These are phyloP conservation scores for Myiopsitta monachus DNA, from an alignment of 2,113 vertebrate species.

Conservation along the genomic window DNA sequence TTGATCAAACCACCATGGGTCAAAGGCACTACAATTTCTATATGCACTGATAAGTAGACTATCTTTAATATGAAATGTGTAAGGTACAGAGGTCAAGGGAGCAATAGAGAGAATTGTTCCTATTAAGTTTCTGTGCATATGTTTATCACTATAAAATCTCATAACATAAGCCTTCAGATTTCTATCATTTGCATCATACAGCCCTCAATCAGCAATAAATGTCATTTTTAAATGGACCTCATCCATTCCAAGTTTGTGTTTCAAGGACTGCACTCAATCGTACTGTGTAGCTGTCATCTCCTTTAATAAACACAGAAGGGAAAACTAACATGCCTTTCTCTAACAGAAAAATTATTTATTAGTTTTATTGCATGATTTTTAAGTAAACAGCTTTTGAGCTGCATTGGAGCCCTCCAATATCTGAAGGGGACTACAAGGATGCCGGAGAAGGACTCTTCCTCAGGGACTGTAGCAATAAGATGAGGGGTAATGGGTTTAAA, in stretches of 20 bases:
- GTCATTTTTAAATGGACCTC: not conserved
- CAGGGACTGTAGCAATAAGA: not conserved
- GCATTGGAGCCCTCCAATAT: not conserved
- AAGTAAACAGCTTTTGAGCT: not conserved
- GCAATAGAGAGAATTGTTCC: not conserved
- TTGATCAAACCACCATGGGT: not conserved
- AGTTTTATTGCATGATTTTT: not conserved
- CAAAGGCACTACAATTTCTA: not conserved
- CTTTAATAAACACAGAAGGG: not conserved
- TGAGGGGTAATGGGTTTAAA: not conserved
- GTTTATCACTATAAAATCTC: not conserved
- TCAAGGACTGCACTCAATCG: not conserved
- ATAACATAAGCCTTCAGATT: not conserved
- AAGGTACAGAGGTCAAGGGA: not conserved
- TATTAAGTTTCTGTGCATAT: not conserved
- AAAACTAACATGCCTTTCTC: not conserved
- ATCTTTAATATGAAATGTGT: not conserved
- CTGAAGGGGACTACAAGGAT: not conserved
- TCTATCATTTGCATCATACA: not conserved
- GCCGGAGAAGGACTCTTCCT: not conserved
- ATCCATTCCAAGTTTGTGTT: not conserved
- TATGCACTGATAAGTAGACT: not conserved
- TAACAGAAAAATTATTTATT: not conserved
- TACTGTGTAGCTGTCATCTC: not conserved
- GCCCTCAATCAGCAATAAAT: not conserved